Evolutionary conservation across 2,888 invertebrate species (phyloP).

Genomic region (Agrotis clavis): DNA sequence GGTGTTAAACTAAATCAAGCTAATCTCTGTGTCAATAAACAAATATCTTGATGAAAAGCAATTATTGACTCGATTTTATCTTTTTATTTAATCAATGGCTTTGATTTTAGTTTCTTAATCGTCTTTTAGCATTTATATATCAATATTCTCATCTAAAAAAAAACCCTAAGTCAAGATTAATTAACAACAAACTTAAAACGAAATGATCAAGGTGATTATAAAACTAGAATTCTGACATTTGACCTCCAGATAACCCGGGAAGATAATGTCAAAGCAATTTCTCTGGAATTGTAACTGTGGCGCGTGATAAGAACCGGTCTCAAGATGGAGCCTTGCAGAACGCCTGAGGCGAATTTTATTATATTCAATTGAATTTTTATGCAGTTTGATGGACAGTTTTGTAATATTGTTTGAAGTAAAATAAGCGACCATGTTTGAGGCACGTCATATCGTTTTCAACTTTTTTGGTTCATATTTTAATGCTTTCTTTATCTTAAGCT

Average conservation of each 20-base stretch:
- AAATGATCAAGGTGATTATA: slow-evolving; percentile 59
- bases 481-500: slow-evolving; percentile 17
- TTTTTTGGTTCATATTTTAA: slow-evolving; percentile 17
- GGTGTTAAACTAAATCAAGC: slow-evolving; percentile 54
- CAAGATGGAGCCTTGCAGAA: slow-evolving; percentile 62
- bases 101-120: slow-evolving; percentile 30
- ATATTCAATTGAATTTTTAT: slow-evolving; percentile 55
- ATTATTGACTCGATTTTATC: slow-evolving; percentile 29
- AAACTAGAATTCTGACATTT: slow-evolving; percentile 63
- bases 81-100: slow-evolving; percentile 33
- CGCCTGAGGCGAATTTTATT: slow-evolving; percentile 47
- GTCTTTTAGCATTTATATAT: slow-evolving; percentile 12
- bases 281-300: slow-evolving; percentile 66
- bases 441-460: slow-evolving; percentile 5
- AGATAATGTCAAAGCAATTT: slow-evolving; percentile 72
- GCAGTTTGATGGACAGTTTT: slow-evolving; percentile 45
- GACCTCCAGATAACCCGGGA: slow-evolving; percentile 68
- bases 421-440: slow-evolving; percentile 13
- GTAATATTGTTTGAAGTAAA: slow-evolving; percentile 41
- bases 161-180: slow-evolving; percentile 25
- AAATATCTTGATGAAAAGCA: slow-evolving; percentile 36
- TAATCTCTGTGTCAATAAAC: slow-evolving; percentile 49
- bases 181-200: slow-evolving; percentile 40
- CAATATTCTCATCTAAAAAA: slow-evolving; percentile 14
- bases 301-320: slow-evolving; percentile 66